phyloP scores from a whole-genome alignment of 2,113 vertebrate species.

The Pungitius pungitius region DNA sequence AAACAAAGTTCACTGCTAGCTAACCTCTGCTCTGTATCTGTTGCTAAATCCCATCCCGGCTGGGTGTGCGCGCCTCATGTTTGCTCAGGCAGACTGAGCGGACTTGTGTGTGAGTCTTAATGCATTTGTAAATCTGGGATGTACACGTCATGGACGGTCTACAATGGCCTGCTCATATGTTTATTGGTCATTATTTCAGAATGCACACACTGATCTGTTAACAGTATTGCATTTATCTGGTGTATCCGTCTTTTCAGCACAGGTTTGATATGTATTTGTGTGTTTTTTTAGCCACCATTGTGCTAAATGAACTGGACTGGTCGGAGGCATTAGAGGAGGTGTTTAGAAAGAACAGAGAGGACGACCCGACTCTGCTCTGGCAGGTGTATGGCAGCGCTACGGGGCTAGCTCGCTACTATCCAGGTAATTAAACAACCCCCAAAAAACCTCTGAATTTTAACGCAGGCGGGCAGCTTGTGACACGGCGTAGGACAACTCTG shows the following conservation, averaged over 20 bases:
- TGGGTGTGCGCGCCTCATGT: conserved; percentile 24
- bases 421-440: conserved; percentile 82
- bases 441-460: background rate
- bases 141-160: conserved; percentile 10
- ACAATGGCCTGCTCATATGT: background rate
- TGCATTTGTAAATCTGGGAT: conserved; percentile 44
- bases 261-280: conserved; percentile 2
- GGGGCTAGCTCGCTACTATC: conserved; percentile 94
- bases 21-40: conserved; percentile 5
- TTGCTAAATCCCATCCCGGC: background rate
- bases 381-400: conserved; percentile 98
- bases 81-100: conserved; percentile 29
- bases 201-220: background rate
- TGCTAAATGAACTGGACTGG: conserved; percentile 97
- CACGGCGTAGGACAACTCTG: background rate
- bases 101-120: conserved; percentile 46
- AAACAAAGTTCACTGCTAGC: conserved; percentile 9
- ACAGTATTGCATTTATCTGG: background rate
- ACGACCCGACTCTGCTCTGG: conserved; percentile 95
- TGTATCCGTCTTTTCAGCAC: background rate
- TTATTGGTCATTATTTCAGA: background rate
- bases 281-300: conserved; percentile 86
- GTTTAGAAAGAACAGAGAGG: conserved; percentile 92
- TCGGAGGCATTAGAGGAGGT: conserved; percentile 91
- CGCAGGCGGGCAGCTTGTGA: background rate